phyloP scores from a whole-genome alignment of 2,797 vertebrate species.

The Delichon dasypus region DNA sequence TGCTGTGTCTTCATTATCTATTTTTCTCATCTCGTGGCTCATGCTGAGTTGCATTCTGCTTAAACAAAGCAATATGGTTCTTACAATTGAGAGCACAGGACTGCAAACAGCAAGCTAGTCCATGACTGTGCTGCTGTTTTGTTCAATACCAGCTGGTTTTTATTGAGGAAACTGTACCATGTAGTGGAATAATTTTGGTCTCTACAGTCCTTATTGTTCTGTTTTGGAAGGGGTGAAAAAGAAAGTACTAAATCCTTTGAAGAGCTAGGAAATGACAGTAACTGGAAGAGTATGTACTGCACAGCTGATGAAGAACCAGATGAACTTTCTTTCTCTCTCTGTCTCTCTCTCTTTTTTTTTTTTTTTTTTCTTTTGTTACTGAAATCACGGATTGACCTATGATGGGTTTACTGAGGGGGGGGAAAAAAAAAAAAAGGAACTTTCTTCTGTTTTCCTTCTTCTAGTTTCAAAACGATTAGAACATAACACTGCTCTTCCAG shows the following conservation, averaged over 20 bases:
- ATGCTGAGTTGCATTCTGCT: neutral
- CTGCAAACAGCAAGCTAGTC: neutral
- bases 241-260: conserved; percentile 7
- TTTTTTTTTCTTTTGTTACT: neutral
- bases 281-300: neutral
- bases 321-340: neutral
- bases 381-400: neutral
- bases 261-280: conserved; percentile 32
- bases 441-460: neutral
- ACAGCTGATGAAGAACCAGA: conserved; percentile 17
- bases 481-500: neutral
- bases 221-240: conserved; percentile 21
- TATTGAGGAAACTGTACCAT: conserved; percentile 9
- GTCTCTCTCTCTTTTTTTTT: too few relatives aligned
- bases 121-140: neutral
- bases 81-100: neutral
- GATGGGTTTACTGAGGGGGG: neutral
- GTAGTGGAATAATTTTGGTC: conserved; percentile 27
- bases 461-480: neutral
- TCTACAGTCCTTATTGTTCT: conserved; percentile 4
- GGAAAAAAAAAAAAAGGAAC: neutral
- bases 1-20: neutral
- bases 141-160: conserved; percentile 11
- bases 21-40: conserved; percentile 1
- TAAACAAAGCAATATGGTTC: conserved; percentile 10